Conservation (phyloP, 2,888 invertebrate genomes). For the Leucophenga maculata region DNA sequence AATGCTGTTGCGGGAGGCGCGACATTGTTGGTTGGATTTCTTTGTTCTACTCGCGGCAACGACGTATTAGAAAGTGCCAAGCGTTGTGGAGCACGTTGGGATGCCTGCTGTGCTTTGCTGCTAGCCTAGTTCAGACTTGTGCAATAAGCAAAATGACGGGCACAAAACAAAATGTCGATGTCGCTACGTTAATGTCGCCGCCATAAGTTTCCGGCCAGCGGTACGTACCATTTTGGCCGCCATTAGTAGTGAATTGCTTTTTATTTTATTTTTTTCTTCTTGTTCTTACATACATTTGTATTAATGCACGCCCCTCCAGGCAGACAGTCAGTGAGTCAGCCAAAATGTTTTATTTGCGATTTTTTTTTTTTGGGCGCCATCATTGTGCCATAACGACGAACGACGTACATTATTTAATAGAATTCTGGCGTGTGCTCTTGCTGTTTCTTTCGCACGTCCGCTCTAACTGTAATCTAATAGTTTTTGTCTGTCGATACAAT, state of each 20-base stretch:
- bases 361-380: neutral
- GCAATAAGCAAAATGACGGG: constrained; percentile 73
- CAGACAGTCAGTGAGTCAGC: too few relatives aligned
- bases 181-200: constrained; percentile 53
- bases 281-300: too few relatives aligned
- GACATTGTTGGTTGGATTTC: too few relatives aligned
- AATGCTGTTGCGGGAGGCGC: too few relatives aligned
- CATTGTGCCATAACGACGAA: neutral
- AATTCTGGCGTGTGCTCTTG: neutral
- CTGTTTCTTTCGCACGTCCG: neutral
- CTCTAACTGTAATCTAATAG: neutral
- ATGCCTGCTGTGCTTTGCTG: constrained; percentile 48
- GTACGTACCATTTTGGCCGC: constrained; percentile 12
- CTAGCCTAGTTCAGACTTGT: constrained; percentile 58
- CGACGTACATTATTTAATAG: too few relatives aligned
- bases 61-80: constrained; percentile 11
- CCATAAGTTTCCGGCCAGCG: constrained; percentile 36
- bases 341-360: too few relatives aligned
- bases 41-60: neutral
- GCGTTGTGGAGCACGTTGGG: constrained; percentile 32
- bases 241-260: constrained; percentile 12
- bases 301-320: too few relatives aligned
- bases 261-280: neutral
- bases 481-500: neutral
- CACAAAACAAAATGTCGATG: constrained; percentile 68